Conservation (phyloP, 2,797 vertebrate species). For the Mus minutoides region DNA sequence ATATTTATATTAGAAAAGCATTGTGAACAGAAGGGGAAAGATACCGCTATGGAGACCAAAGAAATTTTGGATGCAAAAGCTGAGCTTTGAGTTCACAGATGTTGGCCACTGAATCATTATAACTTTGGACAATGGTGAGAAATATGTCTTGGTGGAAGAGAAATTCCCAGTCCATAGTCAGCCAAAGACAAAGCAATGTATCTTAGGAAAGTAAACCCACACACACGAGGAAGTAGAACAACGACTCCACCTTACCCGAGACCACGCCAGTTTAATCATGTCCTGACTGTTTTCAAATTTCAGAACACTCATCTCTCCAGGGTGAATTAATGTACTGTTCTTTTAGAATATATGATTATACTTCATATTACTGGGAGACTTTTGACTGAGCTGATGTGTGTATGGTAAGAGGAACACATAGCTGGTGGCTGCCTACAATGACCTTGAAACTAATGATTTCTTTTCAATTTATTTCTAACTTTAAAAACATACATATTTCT, state of each 20-base stretch:
- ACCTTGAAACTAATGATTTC: neutral
- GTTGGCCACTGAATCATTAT: neutral
- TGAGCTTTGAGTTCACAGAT: neutral
- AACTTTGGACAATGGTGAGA: neutral
- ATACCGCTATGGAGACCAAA: neutral
- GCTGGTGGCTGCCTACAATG: neutral
- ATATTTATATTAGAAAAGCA: neutral
- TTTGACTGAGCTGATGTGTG: neutral
- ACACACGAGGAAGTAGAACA: rapidly evolving
- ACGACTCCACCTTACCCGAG: neutral
- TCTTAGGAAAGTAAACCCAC: neutral
- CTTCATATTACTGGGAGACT: neutral
- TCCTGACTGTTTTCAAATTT: neutral
- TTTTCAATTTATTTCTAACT: neutral
- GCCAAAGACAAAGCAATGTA: rapidly evolving
- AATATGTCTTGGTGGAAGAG: neutral
- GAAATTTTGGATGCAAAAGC: neutral
- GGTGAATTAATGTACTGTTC: neutral
- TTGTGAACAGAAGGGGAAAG: neutral
- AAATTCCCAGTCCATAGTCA: neutral
- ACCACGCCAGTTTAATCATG: neutral
- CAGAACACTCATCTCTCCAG: neutral
- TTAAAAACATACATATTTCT: neutral
- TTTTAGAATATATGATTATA: neutral
- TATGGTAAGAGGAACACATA: neutral